Conservation (phyloP, 2,797 vertebrate genomes). For the Microcaecilia unicolor region DNA sequence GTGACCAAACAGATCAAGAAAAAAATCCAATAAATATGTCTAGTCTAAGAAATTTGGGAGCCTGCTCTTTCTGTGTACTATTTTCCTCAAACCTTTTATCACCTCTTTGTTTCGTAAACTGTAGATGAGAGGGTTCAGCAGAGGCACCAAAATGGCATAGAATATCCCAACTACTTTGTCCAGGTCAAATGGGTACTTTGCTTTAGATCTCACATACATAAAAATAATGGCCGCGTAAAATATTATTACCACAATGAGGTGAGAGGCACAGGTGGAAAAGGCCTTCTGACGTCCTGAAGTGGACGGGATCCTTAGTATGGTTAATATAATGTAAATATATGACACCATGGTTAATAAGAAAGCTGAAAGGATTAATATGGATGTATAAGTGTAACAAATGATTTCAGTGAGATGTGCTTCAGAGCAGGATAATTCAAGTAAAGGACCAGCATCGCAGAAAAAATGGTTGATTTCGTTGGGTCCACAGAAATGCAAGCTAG, state of each 20-base stretch:
- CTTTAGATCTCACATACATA: background rate
- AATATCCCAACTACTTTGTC: conserved; percentile 14
- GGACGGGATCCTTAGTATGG: background rate
- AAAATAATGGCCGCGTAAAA: background rate
- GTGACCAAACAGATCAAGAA: too few relatives aligned
- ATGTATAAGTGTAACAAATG: too few relatives aligned
- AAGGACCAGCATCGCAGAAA: conserved; percentile 27
- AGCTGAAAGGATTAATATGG: too few relatives aligned
- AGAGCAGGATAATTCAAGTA: conserved; percentile 25
- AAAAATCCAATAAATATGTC: too few relatives aligned
- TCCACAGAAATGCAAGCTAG: conserved; percentile 29
- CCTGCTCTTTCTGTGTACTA: background rate
- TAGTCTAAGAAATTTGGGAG: background rate
- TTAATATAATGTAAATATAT: background rate
- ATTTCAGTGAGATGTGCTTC: conserved; percentile 21
- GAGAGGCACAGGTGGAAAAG: too few relatives aligned
- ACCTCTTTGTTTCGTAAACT: conserved; percentile 28
- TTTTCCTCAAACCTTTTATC: conserved; percentile 7
- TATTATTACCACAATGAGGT: background rate
- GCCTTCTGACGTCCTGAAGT: background rate
- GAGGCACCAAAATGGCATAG: conserved; percentile 15
- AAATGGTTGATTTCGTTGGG: too few relatives aligned
- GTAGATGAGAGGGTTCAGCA: too few relatives aligned
- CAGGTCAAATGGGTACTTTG: conserved; percentile 5
- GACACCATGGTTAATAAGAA: background rate